Percentiles rank a stretch among this genome's conserved stretches.
phyloP scores from a whole-genome alignment of 2,797 vertebrate genomes.

The Geotrypetes seraphini region DNA sequence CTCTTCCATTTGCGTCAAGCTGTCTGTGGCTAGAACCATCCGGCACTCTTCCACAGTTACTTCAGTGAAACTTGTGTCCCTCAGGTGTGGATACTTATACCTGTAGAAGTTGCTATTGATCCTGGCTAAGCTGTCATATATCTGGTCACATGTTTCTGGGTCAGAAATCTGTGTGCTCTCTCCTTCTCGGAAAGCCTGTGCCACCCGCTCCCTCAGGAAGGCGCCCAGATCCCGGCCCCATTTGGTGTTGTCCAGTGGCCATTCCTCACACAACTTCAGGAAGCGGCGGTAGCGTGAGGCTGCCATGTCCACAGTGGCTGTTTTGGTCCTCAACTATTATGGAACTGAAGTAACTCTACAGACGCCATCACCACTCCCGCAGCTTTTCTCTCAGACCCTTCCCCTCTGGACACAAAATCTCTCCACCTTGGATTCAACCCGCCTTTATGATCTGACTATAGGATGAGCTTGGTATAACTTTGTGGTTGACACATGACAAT shows the following conservation, averaged over 20 bases:
- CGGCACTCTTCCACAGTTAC: slow-evolving; percentile 86
- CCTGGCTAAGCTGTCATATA: slow-evolving; percentile 83
- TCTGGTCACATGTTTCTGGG: slow-evolving; percentile 82
- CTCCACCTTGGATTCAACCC: too few relatives aligned
- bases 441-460: too few relatives aligned
- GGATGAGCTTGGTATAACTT: too few relatives aligned
- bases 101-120: slow-evolving; percentile 71
- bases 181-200: slow-evolving; percentile 82
- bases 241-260: slow-evolving; percentile 78
- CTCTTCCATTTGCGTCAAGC: too few relatives aligned
- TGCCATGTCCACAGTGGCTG: slow-evolving; percentile 58
- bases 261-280: slow-evolving; percentile 85
- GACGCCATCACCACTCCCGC: too few relatives aligned
- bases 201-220: slow-evolving; percentile 76
- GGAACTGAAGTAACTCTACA: too few relatives aligned
- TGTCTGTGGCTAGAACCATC: slow-evolving; percentile 76
- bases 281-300: slow-evolving; percentile 83
- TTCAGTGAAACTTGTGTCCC: slow-evolving; percentile 89
- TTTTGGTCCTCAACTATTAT: not conserved
- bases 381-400: too few relatives aligned
- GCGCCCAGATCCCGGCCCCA: slow-evolving; percentile 74
- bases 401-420: too few relatives aligned
- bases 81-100: slow-evolving; percentile 72
- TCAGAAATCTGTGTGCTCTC: slow-evolving; percentile 88
- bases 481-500: too few relatives aligned